Conservation (phyloP, 2,888 invertebrate genomes). For the Drosophila silvestris region DNA sequence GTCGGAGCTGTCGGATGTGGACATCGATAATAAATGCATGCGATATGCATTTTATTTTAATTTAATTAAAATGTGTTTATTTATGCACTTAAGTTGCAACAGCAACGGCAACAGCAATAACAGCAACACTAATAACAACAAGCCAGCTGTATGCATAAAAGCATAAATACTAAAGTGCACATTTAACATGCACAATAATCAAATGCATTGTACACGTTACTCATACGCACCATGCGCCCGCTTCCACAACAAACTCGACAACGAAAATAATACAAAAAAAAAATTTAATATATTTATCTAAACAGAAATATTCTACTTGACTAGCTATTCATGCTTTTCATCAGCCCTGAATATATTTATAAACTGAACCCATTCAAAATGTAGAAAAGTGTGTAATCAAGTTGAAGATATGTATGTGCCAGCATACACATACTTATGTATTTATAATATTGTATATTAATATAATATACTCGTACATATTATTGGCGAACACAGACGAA, state of each 20-base stretch:
- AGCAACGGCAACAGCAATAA: slow-evolving; percentile 27
- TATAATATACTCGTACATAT: not conserved
- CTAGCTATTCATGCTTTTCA: not conserved
- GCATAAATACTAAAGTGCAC: slow-evolving; percentile 51
- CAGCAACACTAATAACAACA: slow-evolving; percentile 15
- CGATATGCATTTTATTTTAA: slow-evolving; percentile 71
- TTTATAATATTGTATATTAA: not conserved
- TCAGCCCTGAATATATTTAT: not conserved
- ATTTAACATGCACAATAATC: slow-evolving; percentile 55
- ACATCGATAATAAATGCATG: slow-evolving; percentile 69
- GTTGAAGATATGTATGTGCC: not conserved
- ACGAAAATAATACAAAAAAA: not conserved
- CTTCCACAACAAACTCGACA: not conserved
- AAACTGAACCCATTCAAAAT: not conserved
- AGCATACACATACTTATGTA: too few species aligned
- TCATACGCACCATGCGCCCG: slow-evolving; percentile 41
- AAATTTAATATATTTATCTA: not conserved
- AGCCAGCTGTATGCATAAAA: slow-evolving; percentile 51
- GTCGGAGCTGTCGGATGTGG: slow-evolving; percentile 50
- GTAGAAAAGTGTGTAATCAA: not conserved
- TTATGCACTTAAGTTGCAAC: slow-evolving; percentile 74
- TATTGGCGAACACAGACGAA: not conserved
- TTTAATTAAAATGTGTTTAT: slow-evolving; percentile 80
- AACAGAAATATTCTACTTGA: slow-evolving; percentile 6
- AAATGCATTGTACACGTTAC: slow-evolving; percentile 48